Evolutionary conservation across 2,113 vertebrate genomes (phyloP).

Genomic region (Scalopus aquaticus): DNA sequence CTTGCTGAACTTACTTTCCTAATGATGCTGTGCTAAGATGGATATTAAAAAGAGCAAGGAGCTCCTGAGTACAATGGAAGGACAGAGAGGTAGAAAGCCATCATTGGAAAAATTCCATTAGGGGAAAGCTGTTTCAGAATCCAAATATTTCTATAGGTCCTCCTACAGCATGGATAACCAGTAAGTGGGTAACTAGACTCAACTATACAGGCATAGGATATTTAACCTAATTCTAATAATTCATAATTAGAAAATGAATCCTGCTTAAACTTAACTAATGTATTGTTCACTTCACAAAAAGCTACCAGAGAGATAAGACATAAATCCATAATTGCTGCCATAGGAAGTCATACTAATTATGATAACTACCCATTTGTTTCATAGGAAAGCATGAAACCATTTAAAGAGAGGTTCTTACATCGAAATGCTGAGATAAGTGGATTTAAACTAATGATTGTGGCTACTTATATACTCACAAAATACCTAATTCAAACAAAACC

Average conservation of each 20-base stretch:
- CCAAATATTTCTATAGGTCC: background rate
- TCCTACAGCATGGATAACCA: background rate
- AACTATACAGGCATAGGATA: background rate
- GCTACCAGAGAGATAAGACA: background rate
- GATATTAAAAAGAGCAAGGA: background rate
- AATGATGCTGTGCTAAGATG: background rate
- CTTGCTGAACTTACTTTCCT: background rate
- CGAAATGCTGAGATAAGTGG: background rate
- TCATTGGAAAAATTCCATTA: background rate
- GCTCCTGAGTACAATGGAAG: background rate
- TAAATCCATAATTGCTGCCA: background rate
- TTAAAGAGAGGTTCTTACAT: background rate
- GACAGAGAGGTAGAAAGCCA: background rate
- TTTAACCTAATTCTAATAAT: background rate
- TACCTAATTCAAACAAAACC: conserved; percentile 42
- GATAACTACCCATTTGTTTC: background rate
- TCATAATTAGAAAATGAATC: background rate
- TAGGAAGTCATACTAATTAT: conserved; percentile 3
- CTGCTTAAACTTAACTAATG: background rate
- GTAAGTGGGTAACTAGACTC: background rate
- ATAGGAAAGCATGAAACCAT: background rate
- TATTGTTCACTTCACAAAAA: background rate
- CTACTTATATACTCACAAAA: conserved; percentile 39
- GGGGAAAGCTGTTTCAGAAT: background rate
- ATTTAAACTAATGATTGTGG: background rate